Evolutionary conservation across 2,797 vertebrate species (phyloP), one percentile per base, ranked within the genome.

Genomic region (Synaphobranchus kaupii): DNA sequence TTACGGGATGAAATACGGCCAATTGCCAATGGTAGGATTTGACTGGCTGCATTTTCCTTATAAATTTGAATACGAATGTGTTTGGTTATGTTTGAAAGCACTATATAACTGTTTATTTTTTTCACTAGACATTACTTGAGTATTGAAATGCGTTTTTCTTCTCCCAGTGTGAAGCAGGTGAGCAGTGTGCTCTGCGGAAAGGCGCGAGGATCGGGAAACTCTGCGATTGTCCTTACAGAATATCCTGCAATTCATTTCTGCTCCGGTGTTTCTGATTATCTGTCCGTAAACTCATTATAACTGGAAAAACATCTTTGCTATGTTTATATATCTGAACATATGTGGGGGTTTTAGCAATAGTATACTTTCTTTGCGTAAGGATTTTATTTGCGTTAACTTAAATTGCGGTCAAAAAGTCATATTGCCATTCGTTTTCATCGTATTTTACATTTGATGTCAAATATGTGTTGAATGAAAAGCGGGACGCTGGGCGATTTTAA

Each of bases 1-100:
- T 86, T 96, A 95, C 31, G 96, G 96, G 91, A 96, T 96, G 92
- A 96, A 96, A 92, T 96, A 95, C 2, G 95, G 96, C 78, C 96
- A 96, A 88, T 95, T 96, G 22, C 95, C 96, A 60, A 94, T 96
- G 96, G 96, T 96, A 90, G 95, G 95, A 20, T 78, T 39, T 68
- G 44, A 31, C 22, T 66, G 3, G 4, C 31, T 1, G n/a, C 28
- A 31, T 71, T 13, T 71, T 17, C 28, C 10, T 8, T 71, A 13
- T 71, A 34, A 4, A 31, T 31, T 71, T 34, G 0, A 34, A 39
- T 44, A 10, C 2, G 20, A 78, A 22, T 47, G 17, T 78, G 15
- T n/a, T 28, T 34, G 20, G 6, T 15, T 71, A 31, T 73, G 68
- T 73, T 31, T 4, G 28, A 71, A 71, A 39, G 4, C 68, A 39